These are phyloP conservation scores for Nothoprocta perdicaria DNA, from an alignment of 2,113 vertebrate genomes.

Conservation along the genomic window DNA sequence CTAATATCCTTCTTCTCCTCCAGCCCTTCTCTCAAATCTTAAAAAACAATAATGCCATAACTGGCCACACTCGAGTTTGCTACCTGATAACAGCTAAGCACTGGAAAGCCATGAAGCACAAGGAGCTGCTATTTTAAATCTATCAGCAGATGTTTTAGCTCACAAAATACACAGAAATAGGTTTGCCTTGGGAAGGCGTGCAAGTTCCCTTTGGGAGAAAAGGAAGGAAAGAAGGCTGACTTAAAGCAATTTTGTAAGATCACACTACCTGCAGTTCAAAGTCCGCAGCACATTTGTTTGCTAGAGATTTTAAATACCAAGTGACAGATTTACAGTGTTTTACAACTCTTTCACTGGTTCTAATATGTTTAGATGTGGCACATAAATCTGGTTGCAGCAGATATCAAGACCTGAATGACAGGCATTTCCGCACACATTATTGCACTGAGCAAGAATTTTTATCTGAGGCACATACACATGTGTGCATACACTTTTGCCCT, in stretches of 20 bases:
- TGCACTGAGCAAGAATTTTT: not conserved
- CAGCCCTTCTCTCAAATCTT: not conserved
- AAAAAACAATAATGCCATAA: not conserved
- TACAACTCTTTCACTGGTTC: not conserved
- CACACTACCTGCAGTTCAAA: conserved; percentile 19
- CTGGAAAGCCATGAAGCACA: not conserved
- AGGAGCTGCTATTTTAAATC: conserved; percentile 29
- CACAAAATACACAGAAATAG: conserved; percentile 27
- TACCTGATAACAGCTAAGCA: not conserved
- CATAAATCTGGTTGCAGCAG: not conserved
- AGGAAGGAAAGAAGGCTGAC: not conserved
- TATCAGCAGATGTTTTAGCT: not conserved
- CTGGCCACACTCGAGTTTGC: not conserved
- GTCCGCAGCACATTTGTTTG: not conserved
- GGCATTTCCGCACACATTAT: not conserved
- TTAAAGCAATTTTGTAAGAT: not conserved
- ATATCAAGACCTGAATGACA: not conserved
- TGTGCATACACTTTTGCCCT: not conserved
- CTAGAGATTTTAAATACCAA: conserved; percentile 5
- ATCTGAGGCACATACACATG: not conserved
- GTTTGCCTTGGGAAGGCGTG: conserved; percentile 40
- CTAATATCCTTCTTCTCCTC: not conserved
- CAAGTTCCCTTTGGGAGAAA: not conserved
- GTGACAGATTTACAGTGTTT: conserved; percentile 14
- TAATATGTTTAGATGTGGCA: not conserved